Percentiles rank a stretch among this genome's conserved stretches.
Evolutionary conservation across 1,140 invertebrate genomes (phyloP).

Genomic region (Chlorops oryzae): DNA sequence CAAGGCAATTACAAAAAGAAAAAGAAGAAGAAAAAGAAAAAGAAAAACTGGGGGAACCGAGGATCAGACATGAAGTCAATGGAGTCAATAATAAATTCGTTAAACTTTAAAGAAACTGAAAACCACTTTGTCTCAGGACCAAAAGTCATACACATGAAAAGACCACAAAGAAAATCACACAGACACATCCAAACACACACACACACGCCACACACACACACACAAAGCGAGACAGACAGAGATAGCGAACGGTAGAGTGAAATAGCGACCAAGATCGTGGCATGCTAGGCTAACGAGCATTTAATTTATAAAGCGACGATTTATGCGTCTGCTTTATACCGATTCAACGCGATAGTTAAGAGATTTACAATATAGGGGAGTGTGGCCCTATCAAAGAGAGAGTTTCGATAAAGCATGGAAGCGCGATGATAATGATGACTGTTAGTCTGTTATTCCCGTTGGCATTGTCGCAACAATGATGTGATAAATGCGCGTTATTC

Average conservation of each 20-base stretch:
- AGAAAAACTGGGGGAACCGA: not conserved
- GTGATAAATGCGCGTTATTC: slow-evolving; percentile 40
- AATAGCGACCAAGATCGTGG: not conserved
- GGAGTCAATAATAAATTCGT: not conserved
- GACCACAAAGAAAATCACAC: too few species aligned
- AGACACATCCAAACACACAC: slow-evolving; percentile 11
- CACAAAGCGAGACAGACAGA: not conserved
- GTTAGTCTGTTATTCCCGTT: not conserved
- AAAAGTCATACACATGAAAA: too few species aligned
- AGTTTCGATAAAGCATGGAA: too few species aligned
- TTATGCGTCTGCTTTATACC: too few species aligned
- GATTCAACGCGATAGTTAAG: too few species aligned
- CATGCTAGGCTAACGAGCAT: slow-evolving; percentile 24
- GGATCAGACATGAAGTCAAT: not conserved
- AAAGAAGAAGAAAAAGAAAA: not conserved
- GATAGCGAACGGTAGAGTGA: not conserved
- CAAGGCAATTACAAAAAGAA: slow-evolving; percentile 17
- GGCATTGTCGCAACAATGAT: too few species aligned
- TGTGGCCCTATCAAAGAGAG: too few species aligned
- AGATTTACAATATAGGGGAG: too few species aligned
- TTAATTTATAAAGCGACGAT: slow-evolving; percentile 29
- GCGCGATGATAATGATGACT: too few species aligned
- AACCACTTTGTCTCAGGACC: slow-evolving; percentile 25
- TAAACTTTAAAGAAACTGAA: not conserved
- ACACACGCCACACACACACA: too few species aligned